A percentile compares a stretch with the other conserved stretches of the same genome.
These are phyloP conservation scores for Tauraco erythrolophus DNA, from an alignment of 2,113 vertebrate genomes.

Conservation along the genomic window DNA sequence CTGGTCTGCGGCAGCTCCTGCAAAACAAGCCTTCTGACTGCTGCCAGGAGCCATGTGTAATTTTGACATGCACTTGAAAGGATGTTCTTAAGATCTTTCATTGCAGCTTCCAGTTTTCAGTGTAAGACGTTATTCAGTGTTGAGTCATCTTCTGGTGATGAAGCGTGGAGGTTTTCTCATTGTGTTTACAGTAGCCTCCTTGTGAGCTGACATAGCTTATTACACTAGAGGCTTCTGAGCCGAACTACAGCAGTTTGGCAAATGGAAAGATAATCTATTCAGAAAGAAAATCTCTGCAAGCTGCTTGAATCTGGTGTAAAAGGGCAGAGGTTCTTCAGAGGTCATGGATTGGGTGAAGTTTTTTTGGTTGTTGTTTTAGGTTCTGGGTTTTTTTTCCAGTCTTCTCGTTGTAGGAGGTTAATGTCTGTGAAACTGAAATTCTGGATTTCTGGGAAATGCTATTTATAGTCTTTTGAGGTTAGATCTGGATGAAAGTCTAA, in stretches of 20 bases:
- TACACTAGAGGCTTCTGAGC: not conserved
- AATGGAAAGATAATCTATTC: not conserved
- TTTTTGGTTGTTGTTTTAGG: not conserved
- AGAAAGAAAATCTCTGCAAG: not conserved
- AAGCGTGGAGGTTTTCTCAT: not conserved
- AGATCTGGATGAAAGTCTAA: not conserved
- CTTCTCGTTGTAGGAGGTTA: not conserved
- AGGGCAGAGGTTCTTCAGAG: not conserved
- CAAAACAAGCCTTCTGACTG: not conserved
- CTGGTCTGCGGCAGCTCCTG: not conserved
- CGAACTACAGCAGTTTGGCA: not conserved
- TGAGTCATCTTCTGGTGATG: not conserved
- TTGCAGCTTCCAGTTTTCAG: not conserved
- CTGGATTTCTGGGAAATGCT: not conserved
- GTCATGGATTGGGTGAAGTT: not conserved
- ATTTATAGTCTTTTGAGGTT: not conserved
- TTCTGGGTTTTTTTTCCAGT: rapidly evolving
- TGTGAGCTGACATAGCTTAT: not conserved
- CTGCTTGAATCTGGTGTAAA: not conserved
- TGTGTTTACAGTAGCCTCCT: not conserved
- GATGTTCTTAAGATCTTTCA: not conserved
- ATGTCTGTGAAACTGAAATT: not conserved
- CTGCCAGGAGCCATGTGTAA: not conserved
- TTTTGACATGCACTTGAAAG: not conserved
- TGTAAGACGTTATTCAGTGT: not conserved